Percentiles rank a stretch among this genome's conserved stretches.
These are phyloP conservation scores for Henricia sp. DNA, from an alignment of 53 echinoderm and acorn worm species.

Conservation along the genomic window DNA sequence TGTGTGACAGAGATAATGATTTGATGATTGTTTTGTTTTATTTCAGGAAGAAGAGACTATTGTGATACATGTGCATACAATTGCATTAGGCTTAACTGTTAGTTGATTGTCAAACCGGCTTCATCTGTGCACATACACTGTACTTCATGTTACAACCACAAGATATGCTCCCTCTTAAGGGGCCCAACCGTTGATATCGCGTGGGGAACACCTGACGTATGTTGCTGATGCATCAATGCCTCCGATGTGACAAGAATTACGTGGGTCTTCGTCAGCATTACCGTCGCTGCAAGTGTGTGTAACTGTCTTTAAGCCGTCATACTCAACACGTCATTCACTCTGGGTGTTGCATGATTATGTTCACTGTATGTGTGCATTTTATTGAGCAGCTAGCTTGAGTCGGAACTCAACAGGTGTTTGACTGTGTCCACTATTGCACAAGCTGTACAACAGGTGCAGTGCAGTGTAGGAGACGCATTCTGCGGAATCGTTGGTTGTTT, in stretches of 20 bases:
- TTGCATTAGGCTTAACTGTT: no score
- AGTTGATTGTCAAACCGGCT: no score
- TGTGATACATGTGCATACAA: no score
- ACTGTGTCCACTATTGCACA: neutral
- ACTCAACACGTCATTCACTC: neutral
- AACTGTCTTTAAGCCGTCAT: neutral
- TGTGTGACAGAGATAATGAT: no score
- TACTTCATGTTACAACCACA: constrained; percentile 21
- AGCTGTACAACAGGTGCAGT: neutral
- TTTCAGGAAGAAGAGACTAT: no score
- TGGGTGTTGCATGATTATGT: neutral
- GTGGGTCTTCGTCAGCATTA: neutral
- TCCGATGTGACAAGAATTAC: neutral
- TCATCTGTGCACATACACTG: no score
- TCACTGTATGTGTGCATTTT: neutral
- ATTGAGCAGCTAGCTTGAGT: neutral
- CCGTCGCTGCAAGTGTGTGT: neutral
- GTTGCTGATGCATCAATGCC: neutral
- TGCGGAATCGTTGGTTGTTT: no score
- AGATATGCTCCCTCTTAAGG: constrained; percentile 20
- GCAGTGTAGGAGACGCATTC: neutral
- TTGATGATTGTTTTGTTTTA: no score
- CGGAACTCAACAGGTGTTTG: neutral
- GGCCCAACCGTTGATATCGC: constrained; percentile 8
- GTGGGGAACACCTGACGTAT: neutral